Evolutionary conservation across 2,113 vertebrate genomes (phyloP), one percentile per base, ranked within the genome.

Genomic region (Rhegmatorhina hoffmannsi): DNA sequence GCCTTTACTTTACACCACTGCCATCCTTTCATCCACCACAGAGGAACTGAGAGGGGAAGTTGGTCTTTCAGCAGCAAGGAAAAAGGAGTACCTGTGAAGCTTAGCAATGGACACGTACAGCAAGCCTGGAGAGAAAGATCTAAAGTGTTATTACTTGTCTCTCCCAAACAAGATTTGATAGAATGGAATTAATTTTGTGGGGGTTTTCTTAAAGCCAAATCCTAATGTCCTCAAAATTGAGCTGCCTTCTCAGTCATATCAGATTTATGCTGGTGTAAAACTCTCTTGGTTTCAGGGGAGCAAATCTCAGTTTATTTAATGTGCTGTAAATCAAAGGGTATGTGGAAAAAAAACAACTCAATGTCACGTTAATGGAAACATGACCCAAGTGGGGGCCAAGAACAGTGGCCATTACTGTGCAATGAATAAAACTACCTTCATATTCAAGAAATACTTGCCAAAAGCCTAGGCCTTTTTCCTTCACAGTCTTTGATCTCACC

Each of bases 241-340:
- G 26, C 67, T 92, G 55, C 56, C 29, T 91, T 89, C 49, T 56
- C 55, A 88, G 16, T 59, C 93, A 47, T 34, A 33, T 59, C 72
- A 91, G 59, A 90, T 96, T 95, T 95, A 70, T 88, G 49, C 56
- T 72, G 66, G 75, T 47, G 66, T 86, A 88, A 94, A 93, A 23
- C 8, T 77, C 33, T 34, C 59, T 44, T 83, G 34, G 76, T 91
- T 92, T 92, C 90, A 90, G 72, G 59, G 38, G 78, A 90, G 50
- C 47, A 90, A 88, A 94, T 92, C 84, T 84, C 64, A 53, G 87
- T 92, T 93, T 95, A 92, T 73, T 91, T 89, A 67, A 80, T 80
- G 17, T 56, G 15, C 21, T 83, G 47, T 81, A 87, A 97, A 87
- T 94, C 93, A 91, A 90, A 88, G 19, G 17, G 19, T 96, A 50